Conservation (phyloP, 92 coral and sea anemone species). For the Epizoanthus ramosus region DNA sequence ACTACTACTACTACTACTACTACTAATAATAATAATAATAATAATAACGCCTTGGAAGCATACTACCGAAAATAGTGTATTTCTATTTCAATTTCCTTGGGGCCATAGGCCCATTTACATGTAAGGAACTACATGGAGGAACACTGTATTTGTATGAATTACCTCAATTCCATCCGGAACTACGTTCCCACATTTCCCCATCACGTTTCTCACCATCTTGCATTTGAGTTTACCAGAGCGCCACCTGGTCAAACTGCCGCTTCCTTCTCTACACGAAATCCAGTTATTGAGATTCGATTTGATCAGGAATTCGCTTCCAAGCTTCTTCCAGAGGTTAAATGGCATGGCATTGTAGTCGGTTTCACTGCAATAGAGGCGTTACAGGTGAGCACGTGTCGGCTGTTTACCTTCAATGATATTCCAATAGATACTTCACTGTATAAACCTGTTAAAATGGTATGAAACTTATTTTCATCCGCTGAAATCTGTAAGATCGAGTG, state of each 20-base stretch:
- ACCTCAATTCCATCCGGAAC: slow-evolving; percentile 30
- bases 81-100: too few relatives aligned
- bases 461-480: too few relatives aligned
- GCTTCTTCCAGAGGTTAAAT: slow-evolving; percentile 17
- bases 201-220: slow-evolving; percentile 14
- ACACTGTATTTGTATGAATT: neutral
- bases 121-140: neutral
- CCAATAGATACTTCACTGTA: too few relatives aligned
- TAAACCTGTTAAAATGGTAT: too few relatives aligned
- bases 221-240: slow-evolving; percentile 20
- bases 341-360: slow-evolving; percentile 35
- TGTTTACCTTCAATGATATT: too few relatives aligned
- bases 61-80: too few relatives aligned
- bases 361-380: slow-evolving; percentile 1
- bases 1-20: too few relatives aligned
- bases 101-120: too few relatives aligned
- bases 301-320: slow-evolving; percentile 25
- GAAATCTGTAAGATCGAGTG: too few relatives aligned
- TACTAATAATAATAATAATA: too few relatives aligned
- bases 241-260: slow-evolving; percentile 26
- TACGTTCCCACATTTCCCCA: slow-evolving; percentile 4
- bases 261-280: slow-evolving; percentile 32
- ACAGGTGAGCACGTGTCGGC: too few relatives aligned
- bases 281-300: slow-evolving; percentile 30
- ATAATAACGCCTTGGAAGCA: too few relatives aligned